Evolutionary conservation across 2,797 vertebrate genomes (phyloP).

Genomic region (Sylvilagus floridanus): DNA sequence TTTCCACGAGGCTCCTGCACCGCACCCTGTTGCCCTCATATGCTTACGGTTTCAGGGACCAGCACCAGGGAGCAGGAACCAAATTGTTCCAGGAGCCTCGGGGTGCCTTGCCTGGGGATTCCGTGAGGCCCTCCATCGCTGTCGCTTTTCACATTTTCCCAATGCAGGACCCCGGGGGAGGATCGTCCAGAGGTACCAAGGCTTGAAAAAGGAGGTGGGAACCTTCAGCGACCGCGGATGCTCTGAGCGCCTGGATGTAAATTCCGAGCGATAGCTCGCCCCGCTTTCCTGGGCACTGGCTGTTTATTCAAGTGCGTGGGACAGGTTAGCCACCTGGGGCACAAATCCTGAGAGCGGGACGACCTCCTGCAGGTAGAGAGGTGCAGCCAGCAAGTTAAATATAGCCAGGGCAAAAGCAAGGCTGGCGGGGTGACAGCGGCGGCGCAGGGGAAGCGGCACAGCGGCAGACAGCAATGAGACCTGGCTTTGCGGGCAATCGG

Average conservation of each 20-base stretch:
- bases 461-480: not conserved
- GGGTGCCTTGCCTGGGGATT: not conserved
- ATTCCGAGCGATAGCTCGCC: not conserved
- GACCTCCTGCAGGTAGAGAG: conserved; percentile 84
- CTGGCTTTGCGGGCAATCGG: not conserved
- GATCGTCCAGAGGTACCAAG: not conserved
- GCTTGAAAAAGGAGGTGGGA: not conserved
- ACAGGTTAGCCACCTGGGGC: conserved; percentile 79
- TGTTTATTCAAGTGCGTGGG: conserved; percentile 62
- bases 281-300: not conserved
- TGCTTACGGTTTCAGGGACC: not conserved
- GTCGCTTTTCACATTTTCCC: not conserved
- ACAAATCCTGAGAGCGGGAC: conserved; percentile 75
- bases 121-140: not conserved
- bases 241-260: not conserved
- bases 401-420: conserved; percentile 58
- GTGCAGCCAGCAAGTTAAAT: conserved; percentile 82
- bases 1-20: not conserved
- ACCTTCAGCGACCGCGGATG: not conserved
- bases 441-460: not conserved
- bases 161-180: not conserved
- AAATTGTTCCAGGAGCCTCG: not conserved
- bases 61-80: not conserved
- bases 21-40: not conserved
- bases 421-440: not conserved